Evolutionary conservation across 2,888 invertebrate species (phyloP).

Genomic region (Patella pellucida): DNA sequence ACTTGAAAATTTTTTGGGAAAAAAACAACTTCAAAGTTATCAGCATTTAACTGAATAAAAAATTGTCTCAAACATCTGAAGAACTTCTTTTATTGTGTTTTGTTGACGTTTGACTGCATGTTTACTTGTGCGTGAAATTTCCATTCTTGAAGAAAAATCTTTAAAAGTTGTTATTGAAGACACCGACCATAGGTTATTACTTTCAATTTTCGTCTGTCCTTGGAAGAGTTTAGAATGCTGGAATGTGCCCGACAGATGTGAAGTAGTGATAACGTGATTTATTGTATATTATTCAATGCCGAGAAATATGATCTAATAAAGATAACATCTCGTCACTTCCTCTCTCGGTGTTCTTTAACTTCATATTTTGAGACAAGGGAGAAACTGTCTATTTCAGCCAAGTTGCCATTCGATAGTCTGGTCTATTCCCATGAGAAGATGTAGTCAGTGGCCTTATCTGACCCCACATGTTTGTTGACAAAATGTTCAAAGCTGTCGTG

Average conservation of each 20-base stretch:
- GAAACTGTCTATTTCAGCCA: not conserved
- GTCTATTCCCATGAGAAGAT: constrained; percentile 4
- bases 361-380: not conserved
- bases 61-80: too few species aligned
- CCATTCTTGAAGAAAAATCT: not conserved
- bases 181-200: too few species aligned
- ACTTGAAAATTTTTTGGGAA: too few species aligned
- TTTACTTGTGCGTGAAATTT: constrained; percentile 3
- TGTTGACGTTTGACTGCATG: not conserved
- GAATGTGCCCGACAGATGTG: too few species aligned
- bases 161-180: not conserved
- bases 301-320: not conserved
- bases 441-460: too few species aligned
- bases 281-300: too few species aligned
- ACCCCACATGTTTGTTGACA: not conserved
- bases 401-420: not conserved
- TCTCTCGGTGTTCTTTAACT: not conserved
- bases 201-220: too few species aligned
- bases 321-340: constrained; percentile 1
- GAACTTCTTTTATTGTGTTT: too few species aligned
- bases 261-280: too few species aligned
- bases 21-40: too few species aligned
- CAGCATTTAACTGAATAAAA: too few species aligned
- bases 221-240: too few species aligned
- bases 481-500: not conserved